Base-by-base conservation (phyloP, 2,888 invertebrate species). In the Ptychoptera albimana region DNA sequence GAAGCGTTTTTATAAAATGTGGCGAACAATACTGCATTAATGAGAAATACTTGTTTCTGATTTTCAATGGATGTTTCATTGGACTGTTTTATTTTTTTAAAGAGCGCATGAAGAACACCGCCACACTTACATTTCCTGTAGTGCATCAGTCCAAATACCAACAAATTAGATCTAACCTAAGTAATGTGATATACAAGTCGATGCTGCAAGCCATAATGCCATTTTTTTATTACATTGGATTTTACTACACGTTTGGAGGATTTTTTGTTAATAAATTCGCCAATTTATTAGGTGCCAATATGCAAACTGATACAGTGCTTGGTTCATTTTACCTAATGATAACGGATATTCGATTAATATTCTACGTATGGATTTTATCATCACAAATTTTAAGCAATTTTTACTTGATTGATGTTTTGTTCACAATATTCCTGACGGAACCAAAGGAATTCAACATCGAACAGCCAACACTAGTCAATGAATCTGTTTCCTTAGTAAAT, bases 341-440 rank as follows among this genome's bases (percentile, higher is more conserved):
- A 1, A 49, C 49, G n/a, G 58, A 58, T 49, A 23, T 55, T 2
- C 54, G 58, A 6, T 45, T 81, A 52, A 61, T 78, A 53, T 67
- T 80, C 49, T 77, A 77, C 39, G 64, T 75, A 2, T 84, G 81
- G 81, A 64, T 82, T 39, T 76, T 82, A 50, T 71, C 76, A 8
- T 71, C 77, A 34, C 67, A 82, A 46, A 82, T 82, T 53, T 69
- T 77, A 45, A 69, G 81, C 49, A 81, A 77, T 39, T 75, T 82
- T 61, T 74, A 78, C 54, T 70, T 76, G 7, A 80, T 83, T 75
- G 72, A 74, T 54, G 69, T 77, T 40, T 70, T 82, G 45, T 83
- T 82, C 52, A 74, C 79, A 50, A 70, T 82, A 50, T 71, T 78
- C 50, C 62, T 87, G 31, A 79, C 83, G 0, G 79, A 84, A 63